These are phyloP conservation scores for Notoglanidium macrostoma DNA, from an alignment of 2,797 vertebrate genomes.

Conservation along the genomic window DNA sequence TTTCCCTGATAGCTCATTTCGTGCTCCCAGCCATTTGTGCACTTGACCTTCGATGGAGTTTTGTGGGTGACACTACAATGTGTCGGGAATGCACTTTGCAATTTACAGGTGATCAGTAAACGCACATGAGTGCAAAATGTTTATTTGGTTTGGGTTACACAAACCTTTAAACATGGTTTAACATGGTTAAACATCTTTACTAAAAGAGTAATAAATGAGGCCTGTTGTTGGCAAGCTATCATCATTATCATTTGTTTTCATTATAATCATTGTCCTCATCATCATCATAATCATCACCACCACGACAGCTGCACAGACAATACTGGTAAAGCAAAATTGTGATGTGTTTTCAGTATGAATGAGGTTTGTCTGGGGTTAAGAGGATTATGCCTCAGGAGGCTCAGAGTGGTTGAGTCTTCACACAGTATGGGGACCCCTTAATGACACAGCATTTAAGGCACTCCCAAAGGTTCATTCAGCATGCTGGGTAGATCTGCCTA, in stretches of 20 bases:
- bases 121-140: neutral
- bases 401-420: slow-evolving; percentile 18
- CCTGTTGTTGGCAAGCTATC: neutral
- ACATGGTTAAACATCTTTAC: neutral
- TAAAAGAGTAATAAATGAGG: neutral
- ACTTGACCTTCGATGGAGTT: neutral
- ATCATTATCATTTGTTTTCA: neutral
- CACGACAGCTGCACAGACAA: no score
- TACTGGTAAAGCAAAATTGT: neutral
- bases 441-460: slow-evolving; percentile 52
- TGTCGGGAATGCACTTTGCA: neutral
- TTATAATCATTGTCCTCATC: no score
- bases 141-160: neutral
- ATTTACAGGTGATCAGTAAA: neutral
- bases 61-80: neutral
- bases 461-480: slow-evolving; percentile 43
- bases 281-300: no score
- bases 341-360: slow-evolving; percentile 21
- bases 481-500: slow-evolving; percentile 27
- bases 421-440: slow-evolving; percentile 51
- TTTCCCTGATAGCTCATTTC: no score
- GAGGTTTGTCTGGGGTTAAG: slow-evolving; percentile 54
- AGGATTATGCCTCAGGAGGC: slow-evolving; percentile 58
- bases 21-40: no score
- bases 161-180: neutral